phyloP scores from a whole-genome alignment of 2,888 invertebrate genomes.

The Lamproptera curius region DNA sequence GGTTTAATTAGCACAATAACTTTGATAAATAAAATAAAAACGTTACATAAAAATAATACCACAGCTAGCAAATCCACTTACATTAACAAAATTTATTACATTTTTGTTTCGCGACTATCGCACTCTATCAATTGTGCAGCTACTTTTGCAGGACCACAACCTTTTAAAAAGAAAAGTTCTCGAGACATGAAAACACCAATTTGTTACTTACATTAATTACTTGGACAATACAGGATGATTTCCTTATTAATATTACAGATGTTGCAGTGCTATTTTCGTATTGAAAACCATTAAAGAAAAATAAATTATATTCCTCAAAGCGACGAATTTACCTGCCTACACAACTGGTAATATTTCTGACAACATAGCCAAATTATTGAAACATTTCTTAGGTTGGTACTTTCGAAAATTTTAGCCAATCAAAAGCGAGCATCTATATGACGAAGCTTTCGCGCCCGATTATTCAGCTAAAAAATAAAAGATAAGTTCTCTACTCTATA shows the following conservation, averaged over 20 bases:
- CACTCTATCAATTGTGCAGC: slow-evolving; percentile 69
- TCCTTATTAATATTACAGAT: slow-evolving; percentile 41
- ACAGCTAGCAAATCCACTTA: slow-evolving; percentile 15
- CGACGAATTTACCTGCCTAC: slow-evolving; percentile 71
- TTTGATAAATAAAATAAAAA: slow-evolving; percentile 26
- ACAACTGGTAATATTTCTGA: slow-evolving; percentile 73
- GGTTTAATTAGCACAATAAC: slow-evolving; percentile 34
- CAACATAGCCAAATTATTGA: slow-evolving; percentile 66
- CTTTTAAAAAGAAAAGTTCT: slow-evolving; percentile 70
- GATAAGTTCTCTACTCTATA: slow-evolving; percentile 31
- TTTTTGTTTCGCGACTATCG: slow-evolving; percentile 63
- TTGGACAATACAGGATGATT: slow-evolving; percentile 39
- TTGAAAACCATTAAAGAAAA: slow-evolving; percentile 61
- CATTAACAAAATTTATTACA: slow-evolving; percentile 37
- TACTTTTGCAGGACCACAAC: slow-evolving; percentile 74
- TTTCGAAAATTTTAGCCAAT: slow-evolving; percentile 56
- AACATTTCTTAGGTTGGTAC: slow-evolving; percentile 58
- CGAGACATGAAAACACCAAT: slow-evolving; percentile 51
- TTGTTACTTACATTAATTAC: slow-evolving; percentile 49
- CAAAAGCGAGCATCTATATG: slow-evolving; percentile 40
- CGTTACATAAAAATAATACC: slow-evolving; percentile 22
- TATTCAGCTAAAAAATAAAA: slow-evolving; percentile 51
- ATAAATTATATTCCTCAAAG: slow-evolving; percentile 57
- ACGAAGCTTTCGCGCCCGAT: slow-evolving; percentile 71
- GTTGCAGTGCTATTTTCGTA: slow-evolving; percentile 48